Evolutionary conservation across 2,888 invertebrate genomes (phyloP), one percentile per base, ranked within the genome.

Genomic region (Agrenia bidenticulata): DNA sequence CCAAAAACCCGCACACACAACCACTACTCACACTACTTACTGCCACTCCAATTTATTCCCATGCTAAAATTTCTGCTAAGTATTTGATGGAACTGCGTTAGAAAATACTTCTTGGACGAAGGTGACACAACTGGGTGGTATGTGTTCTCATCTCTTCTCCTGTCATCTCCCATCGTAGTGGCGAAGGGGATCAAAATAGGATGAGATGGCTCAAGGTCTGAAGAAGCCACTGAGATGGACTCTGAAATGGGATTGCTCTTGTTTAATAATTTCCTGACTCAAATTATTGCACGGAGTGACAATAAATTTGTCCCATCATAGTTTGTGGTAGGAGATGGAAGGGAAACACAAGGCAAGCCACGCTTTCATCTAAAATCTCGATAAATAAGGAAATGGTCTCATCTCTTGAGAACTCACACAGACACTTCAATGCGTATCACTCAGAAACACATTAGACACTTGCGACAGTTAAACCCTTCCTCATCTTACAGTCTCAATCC

Each of bases 371-470:
- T 37, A 57, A 39, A 57, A 39, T 57, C 41, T 21, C 57, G 39
- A 57, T 70, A 74, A 74, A 74, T 74, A 72, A 74, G 73, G 73
- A 74, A 74, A 74, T 72, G 60, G 72, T 69, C 64, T 66, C 72
- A 65, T 70, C 69, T 59, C 45, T 19, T 45, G 45, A 45, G 19
- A 5, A 45, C 45, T 17, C 45, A 15, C 9, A 45, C 45, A 45
- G 45, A 45, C 9, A 15, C 19, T 17, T 15, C 45, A 45, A 17
- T 17, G n/a, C n/a, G n/a, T 19, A 45, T 45, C 19, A 45, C 45
- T 45, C 45, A 45, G 45, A 45, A 45, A 45, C 45, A 45, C 45
- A 45, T 45, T 45, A 45, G 45, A 45, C 45, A 45, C 45, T 45
- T 45, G 45, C 19, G 45, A 45, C 45, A 45, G 45, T 45, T 45